These are phyloP conservation scores for Xenentodon cancila DNA, from an alignment of 2,797 vertebrate genomes.

Conservation along the genomic window DNA sequence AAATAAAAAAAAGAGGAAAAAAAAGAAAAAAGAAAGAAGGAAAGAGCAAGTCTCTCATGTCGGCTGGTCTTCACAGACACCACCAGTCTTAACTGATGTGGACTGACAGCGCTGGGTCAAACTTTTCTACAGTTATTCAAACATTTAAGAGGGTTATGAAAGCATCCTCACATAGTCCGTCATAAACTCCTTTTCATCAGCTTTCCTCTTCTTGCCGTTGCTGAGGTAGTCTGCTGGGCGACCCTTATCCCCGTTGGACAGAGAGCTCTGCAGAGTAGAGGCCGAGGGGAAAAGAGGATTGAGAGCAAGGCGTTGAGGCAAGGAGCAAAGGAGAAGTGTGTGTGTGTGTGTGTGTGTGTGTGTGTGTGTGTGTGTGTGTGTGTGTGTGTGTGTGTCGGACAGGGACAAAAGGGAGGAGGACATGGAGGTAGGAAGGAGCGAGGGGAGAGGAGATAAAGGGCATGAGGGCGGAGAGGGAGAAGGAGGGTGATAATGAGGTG, in stretches of 20 bases:
- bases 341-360: too few species aligned
- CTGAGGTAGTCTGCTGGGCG: conserved; percentile 89
- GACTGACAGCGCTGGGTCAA: conserved; percentile 14
- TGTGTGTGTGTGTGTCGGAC: not conserved
- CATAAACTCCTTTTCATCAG: conserved; percentile 91
- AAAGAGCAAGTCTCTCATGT: conserved; percentile 15
- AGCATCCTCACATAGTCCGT: conserved; percentile 88
- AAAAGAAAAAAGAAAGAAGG: not conserved
- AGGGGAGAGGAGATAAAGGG: conserved; percentile 9
- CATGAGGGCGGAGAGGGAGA: conserved; percentile 30
- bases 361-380: too few species aligned
- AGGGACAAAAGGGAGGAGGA: conserved; percentile 10
- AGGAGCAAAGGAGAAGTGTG: conserved; percentile 11
- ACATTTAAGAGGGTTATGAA: conserved; percentile 25
- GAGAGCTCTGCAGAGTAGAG: conserved; percentile 83
- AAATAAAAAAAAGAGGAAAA: not conserved
- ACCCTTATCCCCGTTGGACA: conserved; percentile 89
- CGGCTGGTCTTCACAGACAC: not conserved
- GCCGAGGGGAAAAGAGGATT: conserved; percentile 6
- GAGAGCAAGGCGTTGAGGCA: conserved; percentile 7
- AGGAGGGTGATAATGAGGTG: conserved; percentile 75
- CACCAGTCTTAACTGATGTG: conserved; percentile 2
- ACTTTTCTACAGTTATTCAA: conserved; percentile 38
- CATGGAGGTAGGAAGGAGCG: conserved; percentile 14
- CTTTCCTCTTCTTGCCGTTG: conserved; percentile 92